These are phyloP conservation scores for Myioborus melanocephalus DNA, from an alignment of 2,797 vertebrate genomes.

Conservation along the genomic window DNA sequence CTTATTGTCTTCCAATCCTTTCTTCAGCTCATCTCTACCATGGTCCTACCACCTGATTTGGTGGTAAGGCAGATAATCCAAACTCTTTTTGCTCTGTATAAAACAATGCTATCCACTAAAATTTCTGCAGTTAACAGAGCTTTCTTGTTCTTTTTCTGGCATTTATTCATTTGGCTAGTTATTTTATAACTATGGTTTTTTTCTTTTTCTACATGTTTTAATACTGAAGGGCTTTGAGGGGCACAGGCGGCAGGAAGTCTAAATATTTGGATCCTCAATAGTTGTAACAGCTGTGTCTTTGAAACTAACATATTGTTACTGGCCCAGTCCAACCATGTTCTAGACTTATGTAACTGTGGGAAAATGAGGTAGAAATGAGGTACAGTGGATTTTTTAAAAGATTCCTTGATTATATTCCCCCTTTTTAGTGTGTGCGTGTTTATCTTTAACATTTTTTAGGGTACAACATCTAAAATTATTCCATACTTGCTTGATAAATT, in stretches of 20 bases:
- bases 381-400: neutral
- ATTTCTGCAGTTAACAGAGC: neutral
- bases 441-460: neutral
- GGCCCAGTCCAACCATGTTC: neutral
- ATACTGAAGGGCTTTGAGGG: neutral
- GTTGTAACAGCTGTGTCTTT: neutral
- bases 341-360: neutral
- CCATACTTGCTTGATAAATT: too few species aligned
- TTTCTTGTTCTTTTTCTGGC: neutral
- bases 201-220: neutral
- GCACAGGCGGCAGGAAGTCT: neutral
- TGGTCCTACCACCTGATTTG: neutral
- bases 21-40: neutral
- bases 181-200: neutral
- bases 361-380: neutral
- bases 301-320: neutral
- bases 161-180: neutral
- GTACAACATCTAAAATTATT: neutral
- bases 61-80: neutral
- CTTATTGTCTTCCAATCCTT: neutral
- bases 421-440: too few species aligned
- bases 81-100: rapidly evolving
- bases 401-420: neutral
- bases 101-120: neutral
- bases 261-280: neutral